These are phyloP conservation scores for Oligia fasciuncula DNA, from an alignment of 2,888 invertebrate species.

Conservation along the genomic window DNA sequence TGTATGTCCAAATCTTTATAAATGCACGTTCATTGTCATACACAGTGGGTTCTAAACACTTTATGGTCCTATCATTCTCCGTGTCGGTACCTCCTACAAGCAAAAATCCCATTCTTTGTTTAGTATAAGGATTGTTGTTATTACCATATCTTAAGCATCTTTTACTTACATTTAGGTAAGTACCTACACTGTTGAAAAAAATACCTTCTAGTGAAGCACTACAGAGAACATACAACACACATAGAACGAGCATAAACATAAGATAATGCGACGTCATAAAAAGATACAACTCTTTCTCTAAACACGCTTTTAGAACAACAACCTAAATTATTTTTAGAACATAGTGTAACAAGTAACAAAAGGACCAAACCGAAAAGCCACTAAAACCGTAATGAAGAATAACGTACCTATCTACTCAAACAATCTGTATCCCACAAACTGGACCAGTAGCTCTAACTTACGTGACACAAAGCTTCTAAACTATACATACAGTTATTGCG, in stretches of 20 bases:
- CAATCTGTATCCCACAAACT: constrained; percentile 25
- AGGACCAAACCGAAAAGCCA: constrained; percentile 1
- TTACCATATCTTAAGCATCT: background rate
- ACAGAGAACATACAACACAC: background rate
- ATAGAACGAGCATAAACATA: background rate
- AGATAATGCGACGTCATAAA: background rate
- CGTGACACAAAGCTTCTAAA: constrained; percentile 35
- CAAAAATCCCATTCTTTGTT: background rate
- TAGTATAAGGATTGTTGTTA: too few species aligned
- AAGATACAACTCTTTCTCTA: background rate
- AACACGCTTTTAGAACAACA: background rate
- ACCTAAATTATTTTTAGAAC: background rate
- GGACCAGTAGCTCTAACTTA: constrained; percentile 21
- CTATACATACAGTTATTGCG: constrained; percentile 39
- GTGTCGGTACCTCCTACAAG: background rate
- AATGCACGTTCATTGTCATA: constrained; percentile 29
- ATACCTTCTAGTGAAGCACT: background rate
- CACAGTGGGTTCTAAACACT: constrained; percentile 23
- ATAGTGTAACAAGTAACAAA: background rate
- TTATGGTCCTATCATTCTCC: constrained; percentile 11
- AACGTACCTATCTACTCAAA: constrained; percentile 18
- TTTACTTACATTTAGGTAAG: background rate
- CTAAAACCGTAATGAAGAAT: constrained; percentile 21
- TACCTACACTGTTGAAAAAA: background rate
- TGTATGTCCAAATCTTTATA: constrained; percentile 2